These are phyloP conservation scores for Lordiphosa fenestrarum DNA, from an alignment of 2,888 invertebrate genomes.

Conservation along the genomic window DNA sequence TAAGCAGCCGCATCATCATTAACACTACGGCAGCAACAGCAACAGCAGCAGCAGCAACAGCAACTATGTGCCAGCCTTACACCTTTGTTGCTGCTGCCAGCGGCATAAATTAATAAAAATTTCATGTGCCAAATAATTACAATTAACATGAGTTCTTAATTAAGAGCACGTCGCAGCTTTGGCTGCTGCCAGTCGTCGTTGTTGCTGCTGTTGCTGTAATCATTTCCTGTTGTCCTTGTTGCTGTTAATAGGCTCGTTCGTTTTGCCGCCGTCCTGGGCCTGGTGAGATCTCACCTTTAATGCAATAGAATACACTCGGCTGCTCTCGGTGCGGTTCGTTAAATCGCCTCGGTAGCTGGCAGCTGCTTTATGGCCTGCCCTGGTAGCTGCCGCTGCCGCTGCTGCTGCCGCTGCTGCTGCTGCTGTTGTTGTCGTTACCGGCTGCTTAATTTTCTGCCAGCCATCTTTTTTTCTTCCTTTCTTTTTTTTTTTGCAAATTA, in stretches of 20 bases:
- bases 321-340: constrained; percentile 24
- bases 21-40: constrained; percentile 55
- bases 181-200: constrained; percentile 25
- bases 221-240: constrained; percentile 64
- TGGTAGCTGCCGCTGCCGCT: constrained; percentile 28
- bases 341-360: constrained; percentile 5
- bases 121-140: constrained; percentile 79
- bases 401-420: constrained; percentile 1
- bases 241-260: constrained; percentile 73
- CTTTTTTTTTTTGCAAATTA: constrained; percentile 58
- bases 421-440: background rate
- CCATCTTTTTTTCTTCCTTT: constrained; percentile 31
- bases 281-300: constrained; percentile 49
- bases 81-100: constrained; percentile 49
- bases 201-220: constrained; percentile 41
- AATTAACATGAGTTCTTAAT: constrained; percentile 79
- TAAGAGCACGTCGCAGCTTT: constrained; percentile 64
- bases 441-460: constrained; percentile 60
- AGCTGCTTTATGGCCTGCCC: constrained; percentile 24
- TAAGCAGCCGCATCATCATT: constrained; percentile 65
- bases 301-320: constrained; percentile 72
- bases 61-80: constrained; percentile 40
- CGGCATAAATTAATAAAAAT: constrained; percentile 78
- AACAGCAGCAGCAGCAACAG: constrained; percentile 12
- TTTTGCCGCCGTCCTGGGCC: constrained; percentile 40